These are phyloP conservation scores for Octopus bimaculoides DNA, from an alignment of 1,140 invertebrate species.

Conservation along the genomic window DNA sequence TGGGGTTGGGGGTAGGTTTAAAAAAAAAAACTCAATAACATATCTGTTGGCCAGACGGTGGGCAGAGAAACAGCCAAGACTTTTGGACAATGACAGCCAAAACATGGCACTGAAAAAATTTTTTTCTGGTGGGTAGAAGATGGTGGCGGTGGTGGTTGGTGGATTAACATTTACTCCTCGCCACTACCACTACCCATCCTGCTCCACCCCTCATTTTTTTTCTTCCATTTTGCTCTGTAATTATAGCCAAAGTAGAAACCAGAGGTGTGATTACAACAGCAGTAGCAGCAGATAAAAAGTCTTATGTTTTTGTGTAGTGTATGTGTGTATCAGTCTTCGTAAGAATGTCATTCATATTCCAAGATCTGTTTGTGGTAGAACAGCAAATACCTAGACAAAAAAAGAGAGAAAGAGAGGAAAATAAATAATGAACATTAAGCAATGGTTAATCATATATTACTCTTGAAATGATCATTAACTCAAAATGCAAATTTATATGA, in stretches of 20 bases:
- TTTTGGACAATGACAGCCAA: not conserved
- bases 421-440: not conserved
- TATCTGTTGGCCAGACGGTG: not conserved
- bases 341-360: conserved; percentile 69
- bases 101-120: not conserved
- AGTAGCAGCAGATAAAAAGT: not conserved
- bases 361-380: conserved; percentile 92
- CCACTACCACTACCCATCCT: not conserved
- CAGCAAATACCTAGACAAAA: conserved; percentile 75
- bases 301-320: not conserved
- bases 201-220: not conserved
- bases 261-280: not conserved
- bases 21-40: too few relatives aligned
- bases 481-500: not conserved
- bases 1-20: too few relatives aligned
- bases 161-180: not conserved
- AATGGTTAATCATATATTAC: not conserved
- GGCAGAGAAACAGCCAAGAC: not conserved
- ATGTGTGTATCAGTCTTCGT: not conserved
- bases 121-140: not conserved
- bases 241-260: too few relatives aligned
- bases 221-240: not conserved
- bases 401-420: conserved; percentile 15
- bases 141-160: not conserved
- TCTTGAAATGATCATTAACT: not conserved